Conservation (phyloP, 2,113 vertebrate genomes). For the Chitala chitala region DNA sequence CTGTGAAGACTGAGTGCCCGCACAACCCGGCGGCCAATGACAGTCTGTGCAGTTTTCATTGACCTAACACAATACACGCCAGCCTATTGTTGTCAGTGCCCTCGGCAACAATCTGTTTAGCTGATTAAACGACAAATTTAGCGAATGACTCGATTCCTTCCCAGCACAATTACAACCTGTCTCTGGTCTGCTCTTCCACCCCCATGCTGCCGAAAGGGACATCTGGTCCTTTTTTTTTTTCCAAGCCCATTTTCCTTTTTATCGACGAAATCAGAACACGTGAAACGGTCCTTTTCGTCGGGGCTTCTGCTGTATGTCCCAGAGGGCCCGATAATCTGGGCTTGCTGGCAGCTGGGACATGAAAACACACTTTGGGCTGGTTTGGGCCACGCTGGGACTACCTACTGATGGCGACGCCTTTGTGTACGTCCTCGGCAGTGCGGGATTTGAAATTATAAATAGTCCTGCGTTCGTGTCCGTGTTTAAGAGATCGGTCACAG, state of each 20-base stretch:
- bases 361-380: neutral
- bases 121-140: conserved; percentile 10
- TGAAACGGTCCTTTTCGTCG: neutral
- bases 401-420: neutral
- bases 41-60: neutral
- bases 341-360: conserved; percentile 6
- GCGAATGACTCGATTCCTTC: neutral
- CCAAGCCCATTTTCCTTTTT: neutral
- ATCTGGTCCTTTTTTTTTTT: neutral
- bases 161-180: neutral
- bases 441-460: neutral
- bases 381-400: neutral
- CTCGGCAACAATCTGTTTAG: conserved; percentile 4
- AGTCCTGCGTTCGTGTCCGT: neutral
- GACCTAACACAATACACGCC: neutral
- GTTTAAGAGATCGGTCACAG: neutral
- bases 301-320: neutral
- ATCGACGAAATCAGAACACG: neutral
- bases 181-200: neutral
- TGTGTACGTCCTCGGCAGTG: neutral
- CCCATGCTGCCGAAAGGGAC: neutral
- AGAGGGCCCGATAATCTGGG: conserved; percentile 9
- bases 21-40: neutral
- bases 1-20: neutral
- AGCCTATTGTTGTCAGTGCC: neutral